Evolutionary conservation across 2,888 invertebrate species (phyloP), one percentile per base, ranked within the genome.

Genomic region (Mantis religiosa): DNA sequence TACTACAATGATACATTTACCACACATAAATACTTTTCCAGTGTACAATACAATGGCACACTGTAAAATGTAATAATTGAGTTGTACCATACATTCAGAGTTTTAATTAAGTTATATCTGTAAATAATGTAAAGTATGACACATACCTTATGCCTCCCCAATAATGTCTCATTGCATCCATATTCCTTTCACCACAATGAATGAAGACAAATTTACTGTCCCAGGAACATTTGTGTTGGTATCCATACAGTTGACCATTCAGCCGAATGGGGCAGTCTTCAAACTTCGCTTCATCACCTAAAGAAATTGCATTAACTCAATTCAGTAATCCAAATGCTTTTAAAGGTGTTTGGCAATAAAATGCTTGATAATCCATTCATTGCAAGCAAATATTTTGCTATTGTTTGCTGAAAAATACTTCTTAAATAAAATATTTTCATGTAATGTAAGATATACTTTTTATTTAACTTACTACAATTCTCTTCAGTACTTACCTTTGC

Each of bases 151-250:
- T 96, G 81, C 99, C 99, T 83, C 99, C 99, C 99, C 99, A 99
- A 92, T 98, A 98, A 86, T 97, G 95, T 89, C 95, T 94, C 28
- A 94, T 93, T 20, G 95, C 94, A 7, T 95, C 94, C 8, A 96
- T 93, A 92, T 96, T 96, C 91, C 95, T 94, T 89, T 94, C 94
- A 0, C 98, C 98, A 92, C 99, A 99, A 91, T 97, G 96, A 27
- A 99, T 96, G 92, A 99, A 99, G 0, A 99, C 98, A 92, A 98
- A 99, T 84, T 97, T 95, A 2, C 97, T 97, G 93, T 98, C 96
- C 97, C 98, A 98, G 91, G 96, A 96, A 91, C 99, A 99, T 91
- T 96, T 96, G 92, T 98, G 97, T 89, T 96, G 94, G 91, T 97
- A 97, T 0, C 97, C 97, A 91, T 97, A 97, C 7, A 97, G 94